Percentiles rank a stretch among this genome's conserved stretches.
phyloP scores from a whole-genome alignment of 2,888 invertebrate genomes.

The Drosophila recens region DNA sequence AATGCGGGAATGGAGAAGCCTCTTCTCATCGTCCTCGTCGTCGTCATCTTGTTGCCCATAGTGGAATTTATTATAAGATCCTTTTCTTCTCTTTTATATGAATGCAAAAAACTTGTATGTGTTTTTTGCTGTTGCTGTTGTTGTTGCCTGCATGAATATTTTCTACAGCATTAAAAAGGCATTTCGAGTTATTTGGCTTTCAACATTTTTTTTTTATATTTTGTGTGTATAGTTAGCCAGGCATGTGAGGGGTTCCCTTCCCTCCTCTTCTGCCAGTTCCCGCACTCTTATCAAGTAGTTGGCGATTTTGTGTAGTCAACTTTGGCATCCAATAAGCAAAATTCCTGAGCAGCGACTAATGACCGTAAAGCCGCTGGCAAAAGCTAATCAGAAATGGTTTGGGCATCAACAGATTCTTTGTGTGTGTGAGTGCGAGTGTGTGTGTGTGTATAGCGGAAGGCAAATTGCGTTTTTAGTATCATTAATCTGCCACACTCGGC shows the following conservation, averaged over 20 bases:
- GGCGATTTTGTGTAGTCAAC: constrained; percentile 62
- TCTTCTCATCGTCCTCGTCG: constrained; percentile 33
- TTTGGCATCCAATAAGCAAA: constrained; percentile 73
- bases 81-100: constrained; percentile 71
- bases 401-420: constrained; percentile 31
- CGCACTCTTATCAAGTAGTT: constrained; percentile 40
- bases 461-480: constrained; percentile 72
- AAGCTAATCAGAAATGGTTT: constrained; percentile 68
- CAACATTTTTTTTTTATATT: constrained; percentile 59
- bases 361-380: constrained; percentile 70
- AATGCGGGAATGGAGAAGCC: constrained; percentile 38
- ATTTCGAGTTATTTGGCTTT: constrained; percentile 74
- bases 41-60: constrained; percentile 72
- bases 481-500: constrained; percentile 75
- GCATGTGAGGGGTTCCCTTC: constrained; percentile 26
- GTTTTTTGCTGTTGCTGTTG: constrained; percentile 22
- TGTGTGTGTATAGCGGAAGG: constrained; percentile 36
- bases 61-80: constrained; percentile 80
- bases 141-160: constrained; percentile 62
- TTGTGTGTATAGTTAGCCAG: constrained; percentile 55
- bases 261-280: background rate
- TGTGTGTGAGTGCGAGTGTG: constrained; percentile 17
- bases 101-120: constrained; percentile 60
- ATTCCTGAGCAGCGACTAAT: constrained; percentile 74
- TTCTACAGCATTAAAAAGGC: constrained; percentile 75